Evolutionary conservation across 2,797 vertebrate genomes (phyloP).

Genomic region (Hylomyscus alleni): DNA sequence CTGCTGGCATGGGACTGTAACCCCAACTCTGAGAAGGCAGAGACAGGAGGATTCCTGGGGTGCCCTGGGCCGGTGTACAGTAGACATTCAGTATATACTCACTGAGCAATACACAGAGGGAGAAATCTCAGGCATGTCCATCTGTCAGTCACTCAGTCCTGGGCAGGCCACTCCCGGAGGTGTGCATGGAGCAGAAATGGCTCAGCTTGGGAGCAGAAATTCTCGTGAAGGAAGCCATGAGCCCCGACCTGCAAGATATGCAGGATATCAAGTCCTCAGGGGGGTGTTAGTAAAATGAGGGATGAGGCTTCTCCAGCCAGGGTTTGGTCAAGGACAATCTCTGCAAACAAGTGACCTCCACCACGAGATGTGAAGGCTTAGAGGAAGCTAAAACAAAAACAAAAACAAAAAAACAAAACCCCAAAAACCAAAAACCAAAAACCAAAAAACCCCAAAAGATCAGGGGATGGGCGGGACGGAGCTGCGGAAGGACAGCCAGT

Average conservation of each 20-base stretch:
- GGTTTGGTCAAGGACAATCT: not conserved
- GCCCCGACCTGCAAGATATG: fast-evolving
- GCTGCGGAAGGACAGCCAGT: not conserved
- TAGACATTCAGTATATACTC: not conserved
- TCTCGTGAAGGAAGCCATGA: not conserved
- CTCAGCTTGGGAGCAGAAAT: not conserved
- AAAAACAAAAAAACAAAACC: too few relatives aligned
- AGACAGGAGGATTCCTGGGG: not conserved
- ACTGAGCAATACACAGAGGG: not conserved
- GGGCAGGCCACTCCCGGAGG: fast-evolving
- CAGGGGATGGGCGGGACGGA: not conserved
- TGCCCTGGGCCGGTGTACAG: not conserved
- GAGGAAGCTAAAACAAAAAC: not conserved
- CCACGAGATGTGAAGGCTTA: not conserved
- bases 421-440: too few relatives aligned
- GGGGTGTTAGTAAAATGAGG: too few relatives aligned
- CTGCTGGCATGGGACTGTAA: not conserved
- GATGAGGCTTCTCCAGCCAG: not conserved
- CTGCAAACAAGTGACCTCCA: not conserved
- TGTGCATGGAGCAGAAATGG: not conserved
- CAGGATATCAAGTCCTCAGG: not conserved
- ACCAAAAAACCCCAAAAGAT: too few relatives aligned
- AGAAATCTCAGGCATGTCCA: not conserved
- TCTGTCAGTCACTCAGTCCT: not conserved
- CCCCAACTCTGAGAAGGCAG: not conserved